These are phyloP conservation scores for Dicyrtoma fusca DNA, from an alignment of 2,888 invertebrate genomes.

Conservation along the genomic window DNA sequence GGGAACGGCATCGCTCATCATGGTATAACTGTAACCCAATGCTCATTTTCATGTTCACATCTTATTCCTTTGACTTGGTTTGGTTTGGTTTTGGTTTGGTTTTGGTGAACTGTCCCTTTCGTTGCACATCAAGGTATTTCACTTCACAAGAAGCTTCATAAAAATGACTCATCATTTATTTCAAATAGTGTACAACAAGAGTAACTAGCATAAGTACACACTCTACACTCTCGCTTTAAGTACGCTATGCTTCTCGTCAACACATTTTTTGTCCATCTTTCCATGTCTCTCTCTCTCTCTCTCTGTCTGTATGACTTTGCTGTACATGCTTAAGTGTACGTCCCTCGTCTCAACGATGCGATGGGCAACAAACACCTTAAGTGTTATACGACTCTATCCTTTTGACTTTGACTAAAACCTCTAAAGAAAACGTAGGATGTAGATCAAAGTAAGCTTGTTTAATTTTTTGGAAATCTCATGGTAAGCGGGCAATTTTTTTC, in stretches of 20 bases:
- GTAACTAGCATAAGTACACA: too few relatives aligned
- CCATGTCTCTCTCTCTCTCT: too few relatives aligned
- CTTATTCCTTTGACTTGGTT: neutral
- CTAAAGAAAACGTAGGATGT: conserved; percentile 22
- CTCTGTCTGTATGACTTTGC: too few relatives aligned
- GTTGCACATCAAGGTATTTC: conserved; percentile 27
- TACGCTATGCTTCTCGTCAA: too few relatives aligned
- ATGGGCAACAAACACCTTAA: too few relatives aligned
- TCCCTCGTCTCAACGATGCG: too few relatives aligned
- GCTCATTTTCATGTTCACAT: neutral
- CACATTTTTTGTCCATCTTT: too few relatives aligned
- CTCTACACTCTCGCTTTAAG: conserved; percentile 5
- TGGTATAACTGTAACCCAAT: conserved; percentile 6
- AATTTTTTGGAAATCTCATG: conserved; percentile 25
- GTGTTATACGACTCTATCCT: too few relatives aligned
- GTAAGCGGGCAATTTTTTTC: conserved; percentile 21
- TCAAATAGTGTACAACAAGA: too few relatives aligned
- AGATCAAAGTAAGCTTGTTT: conserved; percentile 22
- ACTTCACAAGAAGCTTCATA: conserved; percentile 24
- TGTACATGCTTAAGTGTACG: too few relatives aligned
- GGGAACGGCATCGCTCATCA: neutral
- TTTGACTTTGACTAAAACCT: too few relatives aligned
- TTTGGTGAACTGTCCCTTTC: neutral
- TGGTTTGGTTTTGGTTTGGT: conserved; percentile 1
- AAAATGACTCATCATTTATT: conserved; percentile 33